Evolutionary conservation across 1,140 invertebrate genomes (phyloP).

Genomic region (Drosophila littoralis): DNA sequence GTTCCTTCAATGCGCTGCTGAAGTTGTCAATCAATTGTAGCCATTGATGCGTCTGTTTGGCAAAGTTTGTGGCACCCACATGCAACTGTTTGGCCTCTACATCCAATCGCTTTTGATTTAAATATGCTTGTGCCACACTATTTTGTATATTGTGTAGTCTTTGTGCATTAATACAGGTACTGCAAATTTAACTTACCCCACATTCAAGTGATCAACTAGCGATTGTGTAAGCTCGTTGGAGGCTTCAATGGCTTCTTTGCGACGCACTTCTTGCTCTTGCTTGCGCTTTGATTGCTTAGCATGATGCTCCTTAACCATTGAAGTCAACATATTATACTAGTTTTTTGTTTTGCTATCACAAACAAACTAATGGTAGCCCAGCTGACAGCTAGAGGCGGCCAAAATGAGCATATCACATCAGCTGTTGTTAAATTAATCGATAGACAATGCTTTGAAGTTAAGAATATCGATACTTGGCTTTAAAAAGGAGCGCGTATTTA

Average conservation of each 20-base stretch:
- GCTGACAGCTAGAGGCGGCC: conserved; percentile 32
- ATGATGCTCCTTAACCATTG: conserved; percentile 95
- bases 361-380: conserved; percentile 15
- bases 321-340: conserved; percentile 89
- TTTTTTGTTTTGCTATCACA: not conserved
- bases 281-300: conserved; percentile 90
- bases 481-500: conserved; percentile 5
- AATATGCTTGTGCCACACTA: conserved; percentile 96
- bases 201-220: conserved; percentile 98
- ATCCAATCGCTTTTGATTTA: conserved; percentile 98
- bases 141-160: not conserved
- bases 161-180: not conserved
- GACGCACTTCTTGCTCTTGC: conserved; percentile 89
- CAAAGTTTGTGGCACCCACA: conserved; percentile 96
- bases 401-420: not conserved
- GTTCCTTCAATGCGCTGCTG: conserved; percentile 97
- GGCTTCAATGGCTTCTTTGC: conserved; percentile 96
- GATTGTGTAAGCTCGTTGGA: conserved; percentile 96
- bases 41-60: conserved; percentile 99
- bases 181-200: conserved; percentile 89
- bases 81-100: conserved; percentile 98
- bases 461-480: conserved; percentile 8
- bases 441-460: not conserved
- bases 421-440: conserved; percentile 8
- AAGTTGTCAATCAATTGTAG: conserved; percentile 96